A percentile compares a stretch with the other conserved stretches of the same genome.
Evolutionary conservation across 2,113 vertebrate genomes (phyloP).

Genomic region (Hydrochoerus hydrochaeris): DNA sequence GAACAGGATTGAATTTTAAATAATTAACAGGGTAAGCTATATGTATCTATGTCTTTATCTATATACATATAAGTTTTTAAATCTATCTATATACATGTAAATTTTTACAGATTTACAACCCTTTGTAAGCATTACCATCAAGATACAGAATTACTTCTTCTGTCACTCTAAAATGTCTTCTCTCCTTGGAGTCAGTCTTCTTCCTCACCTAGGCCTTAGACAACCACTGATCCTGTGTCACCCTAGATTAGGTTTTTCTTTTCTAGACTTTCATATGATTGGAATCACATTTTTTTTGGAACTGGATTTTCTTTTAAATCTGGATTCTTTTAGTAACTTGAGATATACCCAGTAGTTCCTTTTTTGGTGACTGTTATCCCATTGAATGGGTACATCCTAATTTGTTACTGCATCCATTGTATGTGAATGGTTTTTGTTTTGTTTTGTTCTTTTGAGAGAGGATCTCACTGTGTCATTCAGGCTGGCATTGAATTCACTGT

Average conservation of each 20-base stretch:
- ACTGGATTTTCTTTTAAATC: not conserved
- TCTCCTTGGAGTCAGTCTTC: not conserved
- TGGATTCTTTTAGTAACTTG: not conserved
- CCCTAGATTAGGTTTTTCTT: not conserved
- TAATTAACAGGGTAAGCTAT: not conserved
- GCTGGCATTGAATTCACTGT: not conserved
- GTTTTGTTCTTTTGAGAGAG: not conserved
- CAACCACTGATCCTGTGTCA: not conserved
- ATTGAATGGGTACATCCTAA: not conserved
- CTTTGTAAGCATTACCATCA: not conserved
- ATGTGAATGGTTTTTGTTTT: not conserved
- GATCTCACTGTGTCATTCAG: not conserved
- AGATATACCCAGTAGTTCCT: not conserved
- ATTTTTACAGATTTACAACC: constrained; percentile 3
- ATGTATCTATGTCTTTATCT: not conserved
- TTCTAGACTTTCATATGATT: not conserved
- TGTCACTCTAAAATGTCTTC: not conserved
- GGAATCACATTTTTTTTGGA: not conserved
- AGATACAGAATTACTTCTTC: not conserved
- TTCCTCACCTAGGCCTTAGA: not conserved
- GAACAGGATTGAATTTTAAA: not conserved
- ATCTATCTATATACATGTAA: not conserved
- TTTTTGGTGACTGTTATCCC: constrained; percentile 18
- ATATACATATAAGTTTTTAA: not conserved
- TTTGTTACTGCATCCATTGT: not conserved